Percentiles rank a stretch among this genome's conserved stretches.
These are phyloP conservation scores for Deroplatys truncata DNA, from an alignment of 2,888 invertebrate genomes.

Conservation along the genomic window DNA sequence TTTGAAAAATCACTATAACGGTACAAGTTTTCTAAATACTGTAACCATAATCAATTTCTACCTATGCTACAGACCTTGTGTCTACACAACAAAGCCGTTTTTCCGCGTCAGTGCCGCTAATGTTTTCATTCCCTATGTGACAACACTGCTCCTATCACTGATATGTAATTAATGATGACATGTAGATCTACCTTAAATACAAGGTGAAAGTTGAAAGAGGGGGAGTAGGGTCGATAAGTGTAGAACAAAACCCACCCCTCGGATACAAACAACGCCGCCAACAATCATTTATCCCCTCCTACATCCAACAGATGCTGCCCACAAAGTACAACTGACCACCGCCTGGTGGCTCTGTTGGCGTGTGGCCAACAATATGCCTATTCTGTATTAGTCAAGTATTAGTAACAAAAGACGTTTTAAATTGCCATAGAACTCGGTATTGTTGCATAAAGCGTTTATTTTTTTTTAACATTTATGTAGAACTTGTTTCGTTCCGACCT, in stretches of 20 bases:
- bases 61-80: not conserved
- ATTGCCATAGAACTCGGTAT: too few relatives aligned
- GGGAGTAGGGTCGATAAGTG: not conserved
- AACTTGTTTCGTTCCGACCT: too few relatives aligned
- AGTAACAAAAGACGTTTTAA: too few relatives aligned
- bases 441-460: too few relatives aligned
- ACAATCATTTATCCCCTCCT: not conserved
- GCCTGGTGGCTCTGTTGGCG: not conserved
- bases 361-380: conserved; percentile 3
- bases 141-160: not conserved
- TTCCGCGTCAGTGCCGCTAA: not conserved
- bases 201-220: not conserved
- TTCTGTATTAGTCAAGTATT: not conserved
- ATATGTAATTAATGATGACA: not conserved
- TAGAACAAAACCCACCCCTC: not conserved
- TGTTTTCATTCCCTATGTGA: not conserved
- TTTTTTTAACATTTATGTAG: too few relatives aligned
- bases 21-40: too few relatives aligned
- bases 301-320: not conserved
- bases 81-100: not conserved
- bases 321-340: conserved; percentile 2
- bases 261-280: not conserved
- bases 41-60: not conserved
- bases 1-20: too few relatives aligned
- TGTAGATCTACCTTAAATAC: not conserved